phyloP scores from a whole-genome alignment of 2,888 invertebrate genomes.

The Tipula confusa region DNA sequence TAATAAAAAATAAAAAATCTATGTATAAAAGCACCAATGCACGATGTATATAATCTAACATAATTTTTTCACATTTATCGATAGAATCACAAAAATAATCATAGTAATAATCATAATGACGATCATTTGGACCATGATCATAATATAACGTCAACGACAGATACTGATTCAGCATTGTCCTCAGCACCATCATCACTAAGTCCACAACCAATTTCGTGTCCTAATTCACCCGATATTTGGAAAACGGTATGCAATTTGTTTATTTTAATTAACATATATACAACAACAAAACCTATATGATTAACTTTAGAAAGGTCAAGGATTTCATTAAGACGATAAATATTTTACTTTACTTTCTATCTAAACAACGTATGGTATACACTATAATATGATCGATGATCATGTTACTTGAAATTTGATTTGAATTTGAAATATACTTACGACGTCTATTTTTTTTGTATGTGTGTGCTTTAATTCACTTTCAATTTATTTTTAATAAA shows the following conservation, averaged over 20 bases:
- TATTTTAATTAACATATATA: neutral
- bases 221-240: constrained; percentile 47
- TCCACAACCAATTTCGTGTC: constrained; percentile 55
- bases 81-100: constrained; percentile 21
- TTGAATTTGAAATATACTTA: neutral
- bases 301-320: neutral
- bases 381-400: neutral
- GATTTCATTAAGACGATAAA: neutral
- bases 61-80: neutral
- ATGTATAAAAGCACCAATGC: neutral
- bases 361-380: neutral
- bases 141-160: constrained; percentile 47
- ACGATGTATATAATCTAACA: neutral
- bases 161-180: constrained; percentile 64
- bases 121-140: constrained; percentile 26
- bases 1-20: no score
- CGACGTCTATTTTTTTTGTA: no score
- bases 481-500: neutral
- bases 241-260: constrained; percentile 44
- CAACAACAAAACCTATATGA: neutral
- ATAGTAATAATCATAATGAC: no score
- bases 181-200: constrained; percentile 67
- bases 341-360: neutral
- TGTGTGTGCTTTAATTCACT: neutral
- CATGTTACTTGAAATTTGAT: neutral